Conservation (phyloP, 2,113 vertebrate species). For the Dipodomys spectabilis region DNA sequence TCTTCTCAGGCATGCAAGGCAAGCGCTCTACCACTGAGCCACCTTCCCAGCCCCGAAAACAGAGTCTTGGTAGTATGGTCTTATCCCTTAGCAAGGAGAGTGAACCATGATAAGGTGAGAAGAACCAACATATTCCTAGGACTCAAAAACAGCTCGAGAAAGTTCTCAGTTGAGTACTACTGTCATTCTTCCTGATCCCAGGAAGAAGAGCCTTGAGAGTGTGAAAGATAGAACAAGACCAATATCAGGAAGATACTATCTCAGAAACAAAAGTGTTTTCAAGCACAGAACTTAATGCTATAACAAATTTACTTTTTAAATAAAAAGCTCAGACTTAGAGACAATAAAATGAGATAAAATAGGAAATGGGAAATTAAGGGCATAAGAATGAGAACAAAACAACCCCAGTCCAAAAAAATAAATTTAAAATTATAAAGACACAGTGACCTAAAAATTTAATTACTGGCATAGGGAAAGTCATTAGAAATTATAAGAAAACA, state of each 20-base stretch:
- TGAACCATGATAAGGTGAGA: not conserved
- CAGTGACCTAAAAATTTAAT: constrained; percentile 23
- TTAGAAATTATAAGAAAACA: constrained; percentile 17
- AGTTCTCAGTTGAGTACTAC: not conserved
- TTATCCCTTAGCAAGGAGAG: not conserved
- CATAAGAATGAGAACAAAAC: constrained; percentile 27
- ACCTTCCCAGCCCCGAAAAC: too few relatives aligned
- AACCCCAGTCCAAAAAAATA: not conserved
- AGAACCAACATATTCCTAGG: not conserved
- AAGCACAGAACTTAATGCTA: not conserved
- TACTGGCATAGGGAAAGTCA: not conserved
- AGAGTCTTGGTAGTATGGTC: too few relatives aligned
- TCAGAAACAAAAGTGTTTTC: not conserved
- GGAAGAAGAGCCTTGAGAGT: not conserved
- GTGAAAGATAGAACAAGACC: not conserved
- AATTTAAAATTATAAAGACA: constrained; percentile 24
- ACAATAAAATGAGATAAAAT: constrained; percentile 33
- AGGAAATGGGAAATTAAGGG: constrained; percentile 1
- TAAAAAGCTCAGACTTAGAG: not conserved
- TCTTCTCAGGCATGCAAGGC: too few relatives aligned
- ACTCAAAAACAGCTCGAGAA: not conserved
- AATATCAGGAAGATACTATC: not conserved
- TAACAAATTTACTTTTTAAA: constrained; percentile 24
- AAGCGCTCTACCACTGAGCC: too few relatives aligned
- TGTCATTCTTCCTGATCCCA: accelerated